A percentile compares a stretch with the other conserved stretches of the same genome.
Conservation (phyloP, 2,113 vertebrate species). For the Alethe diademata region DNA sequence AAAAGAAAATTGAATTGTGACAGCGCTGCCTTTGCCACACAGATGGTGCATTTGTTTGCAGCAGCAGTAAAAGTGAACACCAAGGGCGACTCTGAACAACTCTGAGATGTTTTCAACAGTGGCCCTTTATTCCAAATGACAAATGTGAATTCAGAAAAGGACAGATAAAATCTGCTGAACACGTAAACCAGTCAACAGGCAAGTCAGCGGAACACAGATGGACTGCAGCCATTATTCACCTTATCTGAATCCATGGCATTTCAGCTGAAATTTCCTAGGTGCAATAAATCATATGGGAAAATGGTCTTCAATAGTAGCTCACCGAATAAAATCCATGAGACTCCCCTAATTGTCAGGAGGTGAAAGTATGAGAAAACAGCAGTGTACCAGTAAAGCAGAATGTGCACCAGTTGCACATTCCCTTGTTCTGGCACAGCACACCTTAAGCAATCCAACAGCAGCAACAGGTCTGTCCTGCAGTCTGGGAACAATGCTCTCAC, state of each 20-base stretch:
- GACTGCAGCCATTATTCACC: constrained; percentile 9
- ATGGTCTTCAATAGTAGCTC: not conserved
- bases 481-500: not conserved
- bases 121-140: constrained; percentile 39
- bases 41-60: constrained; percentile 41
- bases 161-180: constrained; percentile 46
- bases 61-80: constrained; percentile 11
- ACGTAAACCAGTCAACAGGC: constrained; percentile 30
- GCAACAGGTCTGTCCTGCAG: not conserved
- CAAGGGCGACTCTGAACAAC: not conserved
- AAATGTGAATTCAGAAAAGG: constrained; percentile 41
- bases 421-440: not conserved
- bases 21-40: constrained; percentile 5
- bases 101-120: constrained; percentile 32
- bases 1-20: constrained; percentile 29
- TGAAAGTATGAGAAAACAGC: not conserved
- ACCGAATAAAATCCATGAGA: not conserved
- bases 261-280: constrained; percentile 4
- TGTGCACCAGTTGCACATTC: not conserved
- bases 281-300: not conserved
- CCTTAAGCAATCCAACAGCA: not conserved
- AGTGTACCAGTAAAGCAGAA: not conserved
- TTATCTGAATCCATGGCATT: not conserved
- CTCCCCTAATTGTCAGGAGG: not conserved
- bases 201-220: constrained; percentile 2